Evolutionary conservation across 2,113 vertebrate genomes (phyloP).

Genomic region (Brachyistius frenatus): DNA sequence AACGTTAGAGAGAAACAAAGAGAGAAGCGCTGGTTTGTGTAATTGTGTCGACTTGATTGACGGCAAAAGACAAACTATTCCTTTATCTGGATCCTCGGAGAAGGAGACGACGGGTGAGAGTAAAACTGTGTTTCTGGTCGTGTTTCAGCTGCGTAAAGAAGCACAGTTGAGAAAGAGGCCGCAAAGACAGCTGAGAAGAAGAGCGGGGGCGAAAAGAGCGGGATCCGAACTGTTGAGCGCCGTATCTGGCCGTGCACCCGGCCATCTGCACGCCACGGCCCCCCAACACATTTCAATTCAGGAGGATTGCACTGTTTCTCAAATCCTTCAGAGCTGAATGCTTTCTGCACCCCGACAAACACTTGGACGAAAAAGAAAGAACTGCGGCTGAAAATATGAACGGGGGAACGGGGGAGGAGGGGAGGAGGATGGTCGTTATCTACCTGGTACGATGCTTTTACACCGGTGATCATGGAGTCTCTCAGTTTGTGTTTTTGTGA

Average conservation of each 20-base stretch:
- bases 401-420: conserved; percentile 28
- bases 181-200: conserved; percentile 56
- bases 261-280: conserved; percentile 59
- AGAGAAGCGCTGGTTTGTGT: conserved; percentile 51
- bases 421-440: conserved; percentile 34
- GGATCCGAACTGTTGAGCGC: conserved; percentile 63
- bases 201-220: conserved; percentile 43
- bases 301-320: conserved; percentile 72
- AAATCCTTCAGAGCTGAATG: conserved; percentile 75
- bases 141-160: conserved; percentile 47
- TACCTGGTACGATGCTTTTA: conserved; percentile 19
- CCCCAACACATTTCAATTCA: conserved; percentile 77
- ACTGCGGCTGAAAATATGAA: conserved; percentile 35
- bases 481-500: background rate
- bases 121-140: conserved; percentile 2
- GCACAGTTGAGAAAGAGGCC: conserved; percentile 55
- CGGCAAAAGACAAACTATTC: conserved; percentile 48
- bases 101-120: background rate
- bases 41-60: conserved; percentile 54
- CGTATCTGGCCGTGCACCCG: conserved; percentile 60
- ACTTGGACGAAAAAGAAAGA: conserved; percentile 18
- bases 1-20: conserved; percentile 1
- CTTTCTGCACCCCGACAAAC: conserved; percentile 54
- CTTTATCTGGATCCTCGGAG: conserved; percentile 57
- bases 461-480: background rate